Evolutionary conservation across 2,888 invertebrate species (phyloP).

Genomic region (Andrena camellia): DNA sequence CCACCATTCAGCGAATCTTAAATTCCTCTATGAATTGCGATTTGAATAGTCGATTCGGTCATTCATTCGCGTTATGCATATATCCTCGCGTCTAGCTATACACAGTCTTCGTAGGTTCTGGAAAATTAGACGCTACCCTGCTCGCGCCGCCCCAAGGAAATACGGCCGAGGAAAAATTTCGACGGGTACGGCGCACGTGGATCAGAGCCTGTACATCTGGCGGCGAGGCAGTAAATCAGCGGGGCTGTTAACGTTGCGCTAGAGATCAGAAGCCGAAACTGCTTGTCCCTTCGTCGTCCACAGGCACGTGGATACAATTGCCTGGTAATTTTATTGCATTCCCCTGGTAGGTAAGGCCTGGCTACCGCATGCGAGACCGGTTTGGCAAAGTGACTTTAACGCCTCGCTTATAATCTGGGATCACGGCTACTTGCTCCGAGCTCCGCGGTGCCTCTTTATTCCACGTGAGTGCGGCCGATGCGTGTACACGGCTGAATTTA

Average conservation of each 20-base stretch:
- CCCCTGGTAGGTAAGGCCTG: constrained; percentile 21
- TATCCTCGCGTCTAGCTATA: background rate
- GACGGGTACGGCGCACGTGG: background rate
- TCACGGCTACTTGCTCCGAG: constrained; percentile 63
- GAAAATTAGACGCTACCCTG: too few species aligned
- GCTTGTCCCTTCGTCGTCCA: constrained; percentile 36
- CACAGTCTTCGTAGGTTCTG: too few species aligned
- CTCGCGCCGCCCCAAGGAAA: too few species aligned
- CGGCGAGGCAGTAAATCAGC: constrained; percentile 11
- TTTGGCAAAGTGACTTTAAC: constrained; percentile 71
- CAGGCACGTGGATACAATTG: constrained; percentile 61
- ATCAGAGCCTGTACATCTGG: background rate
- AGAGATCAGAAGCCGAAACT: constrained; percentile 21
- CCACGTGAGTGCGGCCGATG: constrained; percentile 40
- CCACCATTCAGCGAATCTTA: background rate
- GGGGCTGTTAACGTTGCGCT: background rate
- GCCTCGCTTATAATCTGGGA: constrained; percentile 65
- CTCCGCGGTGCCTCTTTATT: constrained; percentile 59
- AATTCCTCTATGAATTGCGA: background rate
- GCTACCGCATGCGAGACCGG: constrained; percentile 59
- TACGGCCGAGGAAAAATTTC: too few species aligned
- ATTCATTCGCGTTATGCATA: background rate
- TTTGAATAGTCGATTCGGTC: background rate
- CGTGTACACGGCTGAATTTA: constrained; percentile 35
- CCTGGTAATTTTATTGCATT: constrained; percentile 60